These are phyloP conservation scores for Psilopsiagon aymara DNA, from an alignment of 2,113 vertebrate genomes.

Conservation along the genomic window DNA sequence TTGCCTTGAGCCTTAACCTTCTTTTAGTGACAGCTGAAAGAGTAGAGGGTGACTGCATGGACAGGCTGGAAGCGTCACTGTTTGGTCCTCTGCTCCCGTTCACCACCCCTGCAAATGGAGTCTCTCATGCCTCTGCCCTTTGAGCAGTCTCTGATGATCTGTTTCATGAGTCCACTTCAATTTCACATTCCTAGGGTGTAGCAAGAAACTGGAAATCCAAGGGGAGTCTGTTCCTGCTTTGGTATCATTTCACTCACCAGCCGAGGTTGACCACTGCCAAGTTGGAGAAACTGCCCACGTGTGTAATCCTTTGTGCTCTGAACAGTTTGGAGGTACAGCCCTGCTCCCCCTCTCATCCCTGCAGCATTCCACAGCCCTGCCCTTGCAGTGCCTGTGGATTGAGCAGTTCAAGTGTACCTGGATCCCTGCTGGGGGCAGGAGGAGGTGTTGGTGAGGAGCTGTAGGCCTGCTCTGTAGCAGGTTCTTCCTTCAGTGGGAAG, in stretches of 20 bases:
- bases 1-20: slow-evolving; percentile 67
- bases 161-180: slow-evolving; percentile 44
- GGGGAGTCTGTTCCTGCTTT: slow-evolving; percentile 29
- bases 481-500: background rate
- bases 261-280: slow-evolving; percentile 15
- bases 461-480: background rate
- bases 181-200: slow-evolving; percentile 68
- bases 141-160: background rate
- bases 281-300: accelerated
- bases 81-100: background rate
- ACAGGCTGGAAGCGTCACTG: background rate
- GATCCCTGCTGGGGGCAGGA: background rate
- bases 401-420: background rate
- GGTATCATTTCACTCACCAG: background rate
- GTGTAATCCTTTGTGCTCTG: background rate
- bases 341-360: background rate
- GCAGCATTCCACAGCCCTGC: background rate
- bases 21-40: slow-evolving; percentile 24
- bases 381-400: background rate
- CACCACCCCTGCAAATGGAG: background rate
- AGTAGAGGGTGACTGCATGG: background rate
- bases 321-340: background rate
- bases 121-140: background rate
- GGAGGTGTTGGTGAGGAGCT: background rate
- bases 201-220: slow-evolving; percentile 65